Conservation (phyloP, 2,888 invertebrate species). For the Strigamia crassipes region DNA sequence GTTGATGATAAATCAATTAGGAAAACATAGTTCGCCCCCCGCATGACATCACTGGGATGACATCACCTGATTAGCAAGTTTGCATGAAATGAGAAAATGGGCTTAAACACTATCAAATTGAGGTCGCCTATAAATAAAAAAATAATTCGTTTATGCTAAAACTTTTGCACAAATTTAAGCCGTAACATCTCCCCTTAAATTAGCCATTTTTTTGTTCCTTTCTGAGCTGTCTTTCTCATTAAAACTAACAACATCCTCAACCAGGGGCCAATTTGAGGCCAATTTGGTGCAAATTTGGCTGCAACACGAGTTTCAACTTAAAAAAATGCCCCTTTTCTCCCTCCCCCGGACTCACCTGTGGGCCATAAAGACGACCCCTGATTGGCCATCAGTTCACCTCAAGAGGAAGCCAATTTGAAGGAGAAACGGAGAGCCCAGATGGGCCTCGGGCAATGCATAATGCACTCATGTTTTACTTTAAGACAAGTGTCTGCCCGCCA, state of each 20-base stretch:
- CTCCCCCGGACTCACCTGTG: conserved; percentile 40
- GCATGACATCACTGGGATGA: conserved; percentile 10
- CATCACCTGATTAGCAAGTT: not conserved
- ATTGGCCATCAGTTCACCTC: conserved; percentile 40
- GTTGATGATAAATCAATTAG: conserved; percentile 34
- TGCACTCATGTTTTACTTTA: conserved; percentile 42
- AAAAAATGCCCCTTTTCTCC: conserved; percentile 25
- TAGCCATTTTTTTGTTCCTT: conserved; percentile 18
- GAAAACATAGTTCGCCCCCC: not conserved
- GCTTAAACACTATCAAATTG: conserved; percentile 5
- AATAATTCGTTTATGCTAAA: conserved; percentile 18
- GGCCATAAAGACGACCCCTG: conserved; percentile 40
- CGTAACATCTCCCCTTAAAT: conserved; percentile 36
- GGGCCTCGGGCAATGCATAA: conserved; percentile 42
- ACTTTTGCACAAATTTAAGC: conserved; percentile 23
- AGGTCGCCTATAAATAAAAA: conserved; percentile 18
- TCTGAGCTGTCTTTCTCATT: conserved; percentile 38
- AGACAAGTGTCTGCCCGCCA: conserved; percentile 40
- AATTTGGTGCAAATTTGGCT: conserved; percentile 42
- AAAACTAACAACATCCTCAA: conserved; percentile 40
- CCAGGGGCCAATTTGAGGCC: conserved; percentile 42
- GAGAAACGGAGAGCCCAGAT: conserved; percentile 4
- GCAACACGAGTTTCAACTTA: conserved; percentile 42
- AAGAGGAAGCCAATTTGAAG: conserved; percentile 40
- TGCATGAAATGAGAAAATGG: not conserved